Evolutionary conservation across 2,888 invertebrate species (phyloP), one percentile per base, ranked within the genome.

Genomic region (Cryptus viduatorius): DNA sequence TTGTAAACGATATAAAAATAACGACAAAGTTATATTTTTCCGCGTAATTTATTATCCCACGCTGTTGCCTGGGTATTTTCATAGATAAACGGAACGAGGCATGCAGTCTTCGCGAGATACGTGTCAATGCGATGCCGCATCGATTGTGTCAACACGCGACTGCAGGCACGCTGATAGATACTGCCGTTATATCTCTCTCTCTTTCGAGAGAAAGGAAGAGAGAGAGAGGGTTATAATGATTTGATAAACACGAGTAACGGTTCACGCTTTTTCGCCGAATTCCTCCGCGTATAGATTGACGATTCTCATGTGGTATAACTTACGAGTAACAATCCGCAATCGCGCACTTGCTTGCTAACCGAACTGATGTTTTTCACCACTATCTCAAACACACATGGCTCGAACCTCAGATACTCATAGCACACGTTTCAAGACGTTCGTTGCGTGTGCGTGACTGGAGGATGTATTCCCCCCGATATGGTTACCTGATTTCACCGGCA

Each of bases 111-210:
- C 10, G 37, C 12, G 42, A 14, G 67, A 56, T 77, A 67, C 65
- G 67, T 67, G 67, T 67, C 42, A 24, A 56, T 44, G 29, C 46
- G 14, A 37, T 53, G 53, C 76, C 14, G 42, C 76, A 56, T 77
- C 19, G 16, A 77, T 53, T n/a, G 65, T 67, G 76, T 56, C 42
- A 77, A 67, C 44, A 67, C 48, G 29, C 42, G 19, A 29, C 44
- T 5, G 24, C 8, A 24, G 42, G 67, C 42, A 67, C 46, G 37
- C 19, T 67, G n/a, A 67, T 24, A 19, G 14, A n/a, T 64, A 14
- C 16, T 5, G 46, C 46, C 14, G 44, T 19, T 24, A 10, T 24
- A 19, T 53, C 4, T 24, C 19, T 56, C 19, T 24, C 56, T 56
- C 24, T 56, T 19, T 56, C 24, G 16, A 37, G 4, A 37, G 37